Percentiles rank a stretch among this genome's conserved stretches.
Conservation (phyloP, 2,113 vertebrate genomes). For the Ailurus styani region DNA sequence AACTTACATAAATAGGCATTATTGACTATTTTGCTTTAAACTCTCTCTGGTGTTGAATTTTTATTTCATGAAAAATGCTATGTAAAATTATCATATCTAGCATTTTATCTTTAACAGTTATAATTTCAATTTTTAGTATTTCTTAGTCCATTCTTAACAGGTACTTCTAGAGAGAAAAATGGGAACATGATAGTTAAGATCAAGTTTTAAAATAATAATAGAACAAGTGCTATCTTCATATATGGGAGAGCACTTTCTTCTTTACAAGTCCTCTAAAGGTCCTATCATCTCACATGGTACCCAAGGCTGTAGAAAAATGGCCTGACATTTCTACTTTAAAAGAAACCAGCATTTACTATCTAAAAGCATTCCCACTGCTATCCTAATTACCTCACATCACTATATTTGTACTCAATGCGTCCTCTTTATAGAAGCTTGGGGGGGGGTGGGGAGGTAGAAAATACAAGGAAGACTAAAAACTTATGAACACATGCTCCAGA, state of each 20-base stretch:
- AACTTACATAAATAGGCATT: not conserved
- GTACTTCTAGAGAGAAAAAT: not conserved
- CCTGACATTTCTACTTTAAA: not conserved
- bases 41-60: not conserved
- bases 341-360: not conserved
- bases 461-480: not conserved
- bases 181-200: not conserved
- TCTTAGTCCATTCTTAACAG: not conserved
- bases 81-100: not conserved
- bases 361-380: not conserved
- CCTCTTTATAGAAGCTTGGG: not conserved
- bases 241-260: not conserved
- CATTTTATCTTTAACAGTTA: not conserved
- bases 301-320: not conserved
- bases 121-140: not conserved
- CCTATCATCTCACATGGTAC: not conserved
- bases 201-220: not conserved
- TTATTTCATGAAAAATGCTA: not conserved
- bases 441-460: not conserved
- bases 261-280: not conserved
- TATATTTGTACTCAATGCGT: not conserved
- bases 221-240: not conserved
- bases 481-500: not conserved
- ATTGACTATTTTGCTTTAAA: not conserved
- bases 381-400: not conserved